Base-by-base conservation (phyloP, 2,797 vertebrate species). In the Heterohyrax brucei region DNA sequence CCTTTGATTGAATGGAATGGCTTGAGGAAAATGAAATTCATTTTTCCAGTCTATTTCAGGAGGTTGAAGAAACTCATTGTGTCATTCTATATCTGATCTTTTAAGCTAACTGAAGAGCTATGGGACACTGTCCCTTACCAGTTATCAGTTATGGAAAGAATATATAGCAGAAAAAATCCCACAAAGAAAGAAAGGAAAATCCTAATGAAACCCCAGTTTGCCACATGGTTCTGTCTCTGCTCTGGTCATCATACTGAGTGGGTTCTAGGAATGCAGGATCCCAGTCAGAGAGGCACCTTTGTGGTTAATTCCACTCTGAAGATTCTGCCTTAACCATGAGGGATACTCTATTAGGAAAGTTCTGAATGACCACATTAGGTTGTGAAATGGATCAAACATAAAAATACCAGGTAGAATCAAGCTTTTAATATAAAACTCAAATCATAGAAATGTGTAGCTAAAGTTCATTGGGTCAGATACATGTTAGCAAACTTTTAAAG, bases 401-500 rank as follows among this genome's bases (percentile, higher is more conserved):
- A 39, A 61, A 77, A 87, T 70, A 44, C 21, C 28, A 68, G 30
- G 68, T 28, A 50, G 39, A 93, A 62, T 70, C 68, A 68, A 44
- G 53, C 39, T 81, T 86, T 93, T 61, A 5, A 18, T 59, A 89
- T 53, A 53, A 53, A 90, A 59, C 39, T 90, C 56, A 81, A 22
- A 48, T 80, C 48, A 3, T 28, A 48, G 87, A 81, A 30, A 19
- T 28, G 28, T 80, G n/a, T 3, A 59, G 28, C n/a, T 86, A 61
- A 26, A 33, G 66, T 30, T 81, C 39, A 33, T 50, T 61, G 50
- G 39, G 9, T 50, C 26, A 26, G 44, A 28, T 85, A 16, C 44
- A 19, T 46, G 59, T 68, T 87, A 56, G 56, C 86, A 92, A 85
- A 50, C 22, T 84, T 89, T 79, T 62, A 66, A 93, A 75, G 73